Evolutionary conservation across 2,797 vertebrate genomes (phyloP), one percentile per base, ranked within the genome.

Genomic region (Muscicapa striata): DNA sequence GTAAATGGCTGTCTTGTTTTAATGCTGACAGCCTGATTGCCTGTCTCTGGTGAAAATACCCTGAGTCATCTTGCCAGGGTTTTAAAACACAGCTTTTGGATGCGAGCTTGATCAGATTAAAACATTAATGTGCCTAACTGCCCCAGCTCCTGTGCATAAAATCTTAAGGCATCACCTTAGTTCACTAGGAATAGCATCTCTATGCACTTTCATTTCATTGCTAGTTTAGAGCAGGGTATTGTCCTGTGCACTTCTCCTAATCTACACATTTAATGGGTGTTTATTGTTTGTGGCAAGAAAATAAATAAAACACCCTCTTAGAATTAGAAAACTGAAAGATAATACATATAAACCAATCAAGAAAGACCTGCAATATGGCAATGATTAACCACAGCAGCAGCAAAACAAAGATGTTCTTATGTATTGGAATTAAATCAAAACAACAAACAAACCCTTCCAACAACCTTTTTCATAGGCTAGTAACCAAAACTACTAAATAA

Each of bases 281-380:
- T 97, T 97, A 97, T 89, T 94, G 84, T 95, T 95, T 95, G 64
- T 95, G 92, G 91, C 66, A 93, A 96, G 78, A 84, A 95, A 95
- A 95, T 84, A 96, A 96, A 93, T 87, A 96, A 91, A 95, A 78
- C 73, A 74, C 77, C 45, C 43, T 68, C 83, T 94, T 77, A 93
- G 87, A 88, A 70, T 73, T 46, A 84, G 70, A 94, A 92, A 95
- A 88, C 48, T 91, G 92, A 96, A 97, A 95, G 91, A 43, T 38
- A 95, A 91, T 92, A 92, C 83, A 63, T 87, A 76, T 95, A 95
- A 94, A 89, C 79, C 87, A 91, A 95, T 91, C 82, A 95, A 78
- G 90, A 43, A 87, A 95, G 78, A 91, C 57, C 77, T 90, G 55
- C 79, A 92, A 70, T 93, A 86, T 96, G 95, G 93, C 79, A 96